Percentiles rank a stretch among this genome's conserved stretches.
phyloP scores from a whole-genome alignment of 1,140 invertebrate species.

The Drosophila simulans region DNA sequence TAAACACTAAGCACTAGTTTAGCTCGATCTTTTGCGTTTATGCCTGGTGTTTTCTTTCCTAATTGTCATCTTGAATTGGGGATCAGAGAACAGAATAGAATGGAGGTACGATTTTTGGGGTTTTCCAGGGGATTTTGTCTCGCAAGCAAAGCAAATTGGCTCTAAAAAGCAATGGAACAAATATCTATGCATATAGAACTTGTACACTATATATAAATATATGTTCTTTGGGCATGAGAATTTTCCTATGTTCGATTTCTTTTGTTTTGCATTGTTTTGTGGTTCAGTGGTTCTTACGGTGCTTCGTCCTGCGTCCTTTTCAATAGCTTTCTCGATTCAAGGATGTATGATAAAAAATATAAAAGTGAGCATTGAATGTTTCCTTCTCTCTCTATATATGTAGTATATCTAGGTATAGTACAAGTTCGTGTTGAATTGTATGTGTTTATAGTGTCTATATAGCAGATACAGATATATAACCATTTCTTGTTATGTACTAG shows the following conservation, averaged over 20 bases:
- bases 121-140: constrained; percentile 30
- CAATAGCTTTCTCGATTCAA: constrained; percentile 44
- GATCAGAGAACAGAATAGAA: constrained; percentile 4
- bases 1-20: constrained; percentile 76
- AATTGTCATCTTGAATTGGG: constrained; percentile 39
- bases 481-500: constrained; percentile 81
- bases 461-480: constrained; percentile 78
- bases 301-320: constrained; percentile 52
- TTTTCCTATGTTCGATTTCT: constrained; percentile 27
- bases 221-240: constrained; percentile 35
- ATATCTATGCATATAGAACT: constrained; percentile 38
- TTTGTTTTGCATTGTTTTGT: constrained; percentile 39
- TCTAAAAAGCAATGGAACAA: constrained; percentile 40
- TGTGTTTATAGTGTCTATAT: constrained; percentile 46
- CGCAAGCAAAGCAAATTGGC: constrained; percentile 51
- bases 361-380: constrained; percentile 78
- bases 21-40: constrained; percentile 79
- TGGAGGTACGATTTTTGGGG: background rate
- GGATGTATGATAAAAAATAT: constrained; percentile 79
- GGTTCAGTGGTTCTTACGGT: constrained; percentile 70
- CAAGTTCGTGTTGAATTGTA: constrained; percentile 52
- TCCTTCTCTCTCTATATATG: constrained; percentile 23
- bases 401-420: constrained; percentile 42
- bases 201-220: constrained; percentile 53
- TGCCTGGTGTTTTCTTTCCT: constrained; percentile 70